Evolutionary conservation across 2,113 vertebrate species (phyloP).

Genomic region (Thamnaconus septentrionalis): DNA sequence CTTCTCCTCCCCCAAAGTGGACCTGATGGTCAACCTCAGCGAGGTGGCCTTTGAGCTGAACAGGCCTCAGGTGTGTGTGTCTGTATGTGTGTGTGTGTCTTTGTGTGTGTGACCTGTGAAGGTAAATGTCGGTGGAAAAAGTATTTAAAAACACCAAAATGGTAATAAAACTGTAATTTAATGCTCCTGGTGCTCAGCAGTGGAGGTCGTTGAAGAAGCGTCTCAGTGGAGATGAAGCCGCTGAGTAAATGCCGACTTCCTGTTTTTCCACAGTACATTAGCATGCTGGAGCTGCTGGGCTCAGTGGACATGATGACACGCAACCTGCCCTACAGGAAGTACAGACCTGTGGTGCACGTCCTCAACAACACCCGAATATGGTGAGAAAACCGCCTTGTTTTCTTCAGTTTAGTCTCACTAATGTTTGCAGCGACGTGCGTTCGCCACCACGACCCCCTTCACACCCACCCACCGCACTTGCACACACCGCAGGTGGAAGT

Average conservation of each 20-base stretch:
- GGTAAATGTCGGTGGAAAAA: too few relatives aligned
- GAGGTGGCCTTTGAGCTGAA: conserved; percentile 92
- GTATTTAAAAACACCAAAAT: too few relatives aligned
- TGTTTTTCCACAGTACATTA: conserved; percentile 85
- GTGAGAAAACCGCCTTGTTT: conserved; percentile 67
- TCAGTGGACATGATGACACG: conserved; percentile 96
- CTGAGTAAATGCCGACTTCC: conserved; percentile 5
- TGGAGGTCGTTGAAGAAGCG: not conserved
- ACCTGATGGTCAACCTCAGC: conserved; percentile 87
- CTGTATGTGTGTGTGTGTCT: too few relatives aligned
- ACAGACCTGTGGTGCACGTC: conserved; percentile 82
- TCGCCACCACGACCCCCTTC: too few relatives aligned
- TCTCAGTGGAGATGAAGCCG: not conserved
- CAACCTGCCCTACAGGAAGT: conserved; percentile 95
- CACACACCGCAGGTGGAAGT: conserved; percentile 84
- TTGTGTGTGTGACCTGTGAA: too few relatives aligned
- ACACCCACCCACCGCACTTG: not conserved
- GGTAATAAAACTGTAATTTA: too few relatives aligned
- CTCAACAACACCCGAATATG: conserved; percentile 81
- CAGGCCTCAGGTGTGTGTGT: conserved; percentile 84
- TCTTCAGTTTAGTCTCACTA: not conserved
- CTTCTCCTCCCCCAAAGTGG: conserved; percentile 91
- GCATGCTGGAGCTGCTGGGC: conserved; percentile 93
- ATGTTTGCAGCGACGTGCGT: not conserved
- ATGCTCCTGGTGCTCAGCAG: not conserved